Conservation (phyloP, 2,888 invertebrate species). For the Phasia obesa region DNA sequence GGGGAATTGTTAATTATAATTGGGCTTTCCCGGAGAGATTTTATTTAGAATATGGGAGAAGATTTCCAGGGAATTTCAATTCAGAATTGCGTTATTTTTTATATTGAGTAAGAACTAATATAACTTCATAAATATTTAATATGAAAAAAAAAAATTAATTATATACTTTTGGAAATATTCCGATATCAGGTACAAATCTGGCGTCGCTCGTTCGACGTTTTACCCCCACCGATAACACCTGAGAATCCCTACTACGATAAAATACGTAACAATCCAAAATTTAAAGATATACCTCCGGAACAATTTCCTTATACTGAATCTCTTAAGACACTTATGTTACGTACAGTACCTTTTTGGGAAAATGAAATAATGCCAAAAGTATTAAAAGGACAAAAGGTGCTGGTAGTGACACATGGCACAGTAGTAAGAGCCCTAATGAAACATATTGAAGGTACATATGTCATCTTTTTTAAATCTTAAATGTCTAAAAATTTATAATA, state of each 20-base stretch:
- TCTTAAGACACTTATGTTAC: constrained; percentile 90
- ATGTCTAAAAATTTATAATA: neutral
- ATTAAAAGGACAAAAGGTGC: constrained; percentile 89
- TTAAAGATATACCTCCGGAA: constrained; percentile 87
- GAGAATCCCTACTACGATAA: constrained; percentile 89
- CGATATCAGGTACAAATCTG: constrained; percentile 88
- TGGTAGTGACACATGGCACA: constrained; percentile 94
- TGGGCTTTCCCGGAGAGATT: no score
- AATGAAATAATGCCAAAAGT: constrained; percentile 87
- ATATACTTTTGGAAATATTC: no score
- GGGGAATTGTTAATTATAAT: no score
- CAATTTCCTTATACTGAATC: constrained; percentile 93
- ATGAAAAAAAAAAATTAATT: no score
- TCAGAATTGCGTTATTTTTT: no score
- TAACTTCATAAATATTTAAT: no score
- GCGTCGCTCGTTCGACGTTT: constrained; percentile 91
- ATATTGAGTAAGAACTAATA: no score
- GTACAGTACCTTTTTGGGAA: constrained; percentile 94
- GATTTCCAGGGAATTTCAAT: no score
- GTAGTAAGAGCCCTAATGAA: constrained; percentile 93
- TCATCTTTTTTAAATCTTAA: neutral
- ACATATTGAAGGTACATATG: constrained; percentile 88
- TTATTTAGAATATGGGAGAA: no score
- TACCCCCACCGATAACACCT: constrained; percentile 91
- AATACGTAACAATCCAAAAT: constrained; percentile 90